These are phyloP conservation scores for Drosophila parthenogenetica DNA, from an alignment of 2,888 invertebrate genomes.

Conservation along the genomic window DNA sequence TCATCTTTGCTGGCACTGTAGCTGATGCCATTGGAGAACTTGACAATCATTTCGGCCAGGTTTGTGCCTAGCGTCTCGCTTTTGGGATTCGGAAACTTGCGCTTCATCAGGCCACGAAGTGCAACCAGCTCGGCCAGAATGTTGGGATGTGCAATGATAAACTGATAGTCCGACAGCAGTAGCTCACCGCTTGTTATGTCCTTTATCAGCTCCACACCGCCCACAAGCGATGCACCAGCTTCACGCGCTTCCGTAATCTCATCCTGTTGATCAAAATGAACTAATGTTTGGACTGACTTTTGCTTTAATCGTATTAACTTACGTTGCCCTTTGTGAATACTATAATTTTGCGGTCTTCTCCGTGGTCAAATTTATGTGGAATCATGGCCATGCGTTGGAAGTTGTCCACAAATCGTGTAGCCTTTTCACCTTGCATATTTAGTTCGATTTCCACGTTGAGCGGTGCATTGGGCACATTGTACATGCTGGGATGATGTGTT, in stretches of 20 bases:
- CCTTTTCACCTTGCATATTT: slow-evolving; percentile 88
- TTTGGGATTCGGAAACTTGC: slow-evolving; percentile 90
- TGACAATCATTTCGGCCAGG: slow-evolving; percentile 87
- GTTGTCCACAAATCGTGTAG: slow-evolving; percentile 88
- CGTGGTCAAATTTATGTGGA: slow-evolving; percentile 90
- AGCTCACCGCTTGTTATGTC: slow-evolving; percentile 91
- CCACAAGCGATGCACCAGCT: slow-evolving; percentile 91
- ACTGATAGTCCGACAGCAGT: slow-evolving; percentile 89
- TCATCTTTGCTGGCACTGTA: slow-evolving; percentile 89
- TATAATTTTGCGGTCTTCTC: slow-evolving; percentile 89
- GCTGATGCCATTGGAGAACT: slow-evolving; percentile 89
- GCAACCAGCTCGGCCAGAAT: slow-evolving; percentile 91
- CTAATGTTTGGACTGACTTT: neutral
- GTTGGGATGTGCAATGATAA: slow-evolving; percentile 91
- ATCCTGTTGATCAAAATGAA: slow-evolving; percentile 63
- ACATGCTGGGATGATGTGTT: slow-evolving; percentile 93
- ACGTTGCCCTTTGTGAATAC: slow-evolving; percentile 90
- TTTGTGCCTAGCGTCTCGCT: slow-evolving; percentile 89
- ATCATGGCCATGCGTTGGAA: slow-evolving; percentile 89
- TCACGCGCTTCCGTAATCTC: slow-evolving; percentile 86
- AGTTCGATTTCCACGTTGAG: slow-evolving; percentile 91
- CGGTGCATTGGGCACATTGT: slow-evolving; percentile 90
- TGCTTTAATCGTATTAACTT: slow-evolving; percentile 30
- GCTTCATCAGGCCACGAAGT: slow-evolving; percentile 91
- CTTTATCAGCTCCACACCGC: slow-evolving; percentile 91